Conservation (phyloP, 2,797 vertebrate species). For the Okamejei kenojei region DNA sequence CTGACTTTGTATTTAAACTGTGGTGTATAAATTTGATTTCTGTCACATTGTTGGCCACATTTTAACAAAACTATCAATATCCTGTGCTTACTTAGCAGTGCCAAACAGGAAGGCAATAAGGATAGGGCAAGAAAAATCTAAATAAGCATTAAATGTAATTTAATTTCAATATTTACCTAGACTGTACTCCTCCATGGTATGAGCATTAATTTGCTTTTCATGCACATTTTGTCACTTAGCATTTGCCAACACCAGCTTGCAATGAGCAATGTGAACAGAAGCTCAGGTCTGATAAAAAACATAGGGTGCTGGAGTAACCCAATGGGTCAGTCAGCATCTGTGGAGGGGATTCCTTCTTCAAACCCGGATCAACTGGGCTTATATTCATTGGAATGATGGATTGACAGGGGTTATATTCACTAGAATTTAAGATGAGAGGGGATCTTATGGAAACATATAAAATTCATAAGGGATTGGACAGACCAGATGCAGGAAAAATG, state of each 20-base stretch:
- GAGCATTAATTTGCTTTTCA: background rate
- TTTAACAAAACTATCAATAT: background rate
- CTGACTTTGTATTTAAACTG: background rate
- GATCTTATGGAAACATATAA: too few species aligned
- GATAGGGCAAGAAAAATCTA: background rate
- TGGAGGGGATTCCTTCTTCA: too few species aligned
- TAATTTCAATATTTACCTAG: slow-evolving; percentile 10
- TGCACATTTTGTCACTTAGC: background rate
- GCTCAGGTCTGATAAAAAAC: background rate
- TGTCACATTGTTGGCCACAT: background rate
- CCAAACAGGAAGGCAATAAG: background rate
- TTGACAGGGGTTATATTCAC: too few species aligned
- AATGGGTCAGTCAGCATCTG: too few species aligned
- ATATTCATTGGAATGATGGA: too few species aligned
- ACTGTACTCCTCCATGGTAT: background rate
- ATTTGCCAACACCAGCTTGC: background rate
- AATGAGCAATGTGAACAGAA: background rate
- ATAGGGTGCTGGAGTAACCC: too few species aligned
- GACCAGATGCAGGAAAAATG: too few species aligned
- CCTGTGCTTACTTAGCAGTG: background rate
- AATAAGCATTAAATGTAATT: background rate
- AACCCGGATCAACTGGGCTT: too few species aligned
- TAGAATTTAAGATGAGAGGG: too few species aligned
- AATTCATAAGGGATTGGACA: too few species aligned
- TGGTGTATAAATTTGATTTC: background rate